Conservation (phyloP, 1,140 invertebrate species). For the Brachionus rotundiformis region DNA sequence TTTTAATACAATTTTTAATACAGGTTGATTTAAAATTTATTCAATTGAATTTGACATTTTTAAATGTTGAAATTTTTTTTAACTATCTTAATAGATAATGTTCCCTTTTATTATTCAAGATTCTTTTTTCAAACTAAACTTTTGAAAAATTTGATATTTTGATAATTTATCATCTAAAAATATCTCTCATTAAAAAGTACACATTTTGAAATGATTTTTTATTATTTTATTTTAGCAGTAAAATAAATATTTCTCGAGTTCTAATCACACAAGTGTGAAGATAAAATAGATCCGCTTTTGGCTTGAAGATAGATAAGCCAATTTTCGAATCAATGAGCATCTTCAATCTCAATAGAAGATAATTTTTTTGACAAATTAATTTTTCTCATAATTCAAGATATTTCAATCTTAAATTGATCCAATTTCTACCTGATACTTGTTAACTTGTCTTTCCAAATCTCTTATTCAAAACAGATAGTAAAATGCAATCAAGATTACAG, state of each 20-base stretch:
- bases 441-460: neutral
- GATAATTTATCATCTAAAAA: too few relatives aligned
- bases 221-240: neutral
- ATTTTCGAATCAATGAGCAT: neutral
- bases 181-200: too few relatives aligned
- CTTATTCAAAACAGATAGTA: neutral
- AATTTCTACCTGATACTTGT: neutral
- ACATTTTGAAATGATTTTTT: too few relatives aligned
- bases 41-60: too few relatives aligned
- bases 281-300: slow-evolving; percentile 33
- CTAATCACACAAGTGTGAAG: neutral
- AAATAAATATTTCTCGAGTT: neutral
- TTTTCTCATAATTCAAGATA: neutral
- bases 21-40: too few relatives aligned
- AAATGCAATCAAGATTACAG: neutral
- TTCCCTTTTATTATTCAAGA: too few relatives aligned
- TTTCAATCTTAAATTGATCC: neutral
- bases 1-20: too few relatives aligned
- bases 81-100: too few relatives aligned
- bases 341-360: neutral
- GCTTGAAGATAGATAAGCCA: neutral
- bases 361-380: neutral
- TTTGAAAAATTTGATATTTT: too few relatives aligned
- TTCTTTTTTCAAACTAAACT: too few relatives aligned
- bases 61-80: too few relatives aligned